Percentiles rank a stretch among this genome's conserved stretches.
phyloP scores from a whole-genome alignment of 2,113 vertebrate genomes.

The Anhinga anhinga region DNA sequence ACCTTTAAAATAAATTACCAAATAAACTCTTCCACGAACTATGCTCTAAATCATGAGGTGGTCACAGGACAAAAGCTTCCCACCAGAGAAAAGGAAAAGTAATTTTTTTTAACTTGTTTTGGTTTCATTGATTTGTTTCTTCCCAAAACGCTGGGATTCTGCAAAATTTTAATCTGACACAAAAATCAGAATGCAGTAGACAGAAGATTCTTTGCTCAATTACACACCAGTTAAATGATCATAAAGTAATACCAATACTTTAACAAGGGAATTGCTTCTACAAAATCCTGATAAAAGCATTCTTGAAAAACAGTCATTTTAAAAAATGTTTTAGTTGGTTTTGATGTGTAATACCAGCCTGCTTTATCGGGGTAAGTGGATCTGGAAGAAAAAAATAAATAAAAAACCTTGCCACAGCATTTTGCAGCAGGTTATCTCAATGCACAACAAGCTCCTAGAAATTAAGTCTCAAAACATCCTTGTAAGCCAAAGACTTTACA shows the following conservation, averaged over 20 bases:
- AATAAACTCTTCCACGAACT: constrained; percentile 11
- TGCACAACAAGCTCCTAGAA: neutral
- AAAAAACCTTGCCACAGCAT: neutral
- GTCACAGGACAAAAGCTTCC: neutral
- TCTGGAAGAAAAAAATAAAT: neutral
- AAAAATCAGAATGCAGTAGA: neutral
- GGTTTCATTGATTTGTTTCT: neutral
- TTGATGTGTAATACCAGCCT: neutral
- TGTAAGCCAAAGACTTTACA: neutral
- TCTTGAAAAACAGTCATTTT: neutral
- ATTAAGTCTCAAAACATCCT: neutral
- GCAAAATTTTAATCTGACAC: neutral
- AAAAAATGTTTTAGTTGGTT: neutral
- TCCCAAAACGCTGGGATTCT: neutral
- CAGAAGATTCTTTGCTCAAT: neutral
- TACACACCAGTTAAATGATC: neutral
- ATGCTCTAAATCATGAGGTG: neutral
- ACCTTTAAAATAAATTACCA: constrained; percentile 37
- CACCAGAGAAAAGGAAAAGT: neutral
- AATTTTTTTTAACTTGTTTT: neutral
- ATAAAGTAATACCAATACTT: neutral
- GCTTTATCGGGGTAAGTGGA: neutral
- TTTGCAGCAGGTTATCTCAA: neutral
- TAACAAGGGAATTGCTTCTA: neutral
- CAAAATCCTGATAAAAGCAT: neutral